Evolutionary conservation across 30 jellyfish, hydroid and myxozoan genomes (phyloP), one percentile per base, ranked within the genome.

Genomic region (Chironex yamaguchii): DNA sequence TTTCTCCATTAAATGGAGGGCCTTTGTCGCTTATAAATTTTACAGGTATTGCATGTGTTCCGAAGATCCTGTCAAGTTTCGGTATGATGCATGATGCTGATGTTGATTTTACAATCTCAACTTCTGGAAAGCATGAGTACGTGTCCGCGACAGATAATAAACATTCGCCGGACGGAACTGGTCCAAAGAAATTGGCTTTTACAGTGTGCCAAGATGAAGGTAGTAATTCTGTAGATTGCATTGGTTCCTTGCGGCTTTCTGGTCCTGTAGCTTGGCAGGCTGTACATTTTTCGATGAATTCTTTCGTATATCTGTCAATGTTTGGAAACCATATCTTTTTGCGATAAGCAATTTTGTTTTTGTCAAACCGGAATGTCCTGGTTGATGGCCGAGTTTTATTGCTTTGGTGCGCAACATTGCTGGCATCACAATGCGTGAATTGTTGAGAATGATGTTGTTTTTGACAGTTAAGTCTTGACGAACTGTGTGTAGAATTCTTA

Each of bases 231-330:
- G n/a, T n/a, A n/a, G n/a, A n/a, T n/a, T n/a, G n/a, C 23, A 54
- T 54, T 3, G 71, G 71, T 54, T 54, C 71, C 23, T 54, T 54
- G 71, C 22, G 21, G 71, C 25, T 4, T 54, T 54, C 71, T 3
- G 71, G 71, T n/a, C 71, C 71, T 4, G 71, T 54, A n/a, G 71
- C 71, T 54, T 54, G 71, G 22, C 71, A 54, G 25, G 71, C 71
- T n/a, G 22, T 54, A 32, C 22, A 54, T 54, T 6, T 54, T 20
- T 54, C 71, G 22, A 54, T n/a, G 25, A 54, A 54, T 54, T 54
- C 4, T 54, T 54, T 54, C 22, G 25, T 32, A n/a, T 3, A 3
- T 4, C 25, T 54, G 71, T 54, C 71, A 32, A 54, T 54, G 22
- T 54, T n/a, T 54, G 71, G 71, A 32, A 54, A 54, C 6, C 71